Conservation (phyloP, 2,888 invertebrate species). For the Callinectes sapidus region DNA sequence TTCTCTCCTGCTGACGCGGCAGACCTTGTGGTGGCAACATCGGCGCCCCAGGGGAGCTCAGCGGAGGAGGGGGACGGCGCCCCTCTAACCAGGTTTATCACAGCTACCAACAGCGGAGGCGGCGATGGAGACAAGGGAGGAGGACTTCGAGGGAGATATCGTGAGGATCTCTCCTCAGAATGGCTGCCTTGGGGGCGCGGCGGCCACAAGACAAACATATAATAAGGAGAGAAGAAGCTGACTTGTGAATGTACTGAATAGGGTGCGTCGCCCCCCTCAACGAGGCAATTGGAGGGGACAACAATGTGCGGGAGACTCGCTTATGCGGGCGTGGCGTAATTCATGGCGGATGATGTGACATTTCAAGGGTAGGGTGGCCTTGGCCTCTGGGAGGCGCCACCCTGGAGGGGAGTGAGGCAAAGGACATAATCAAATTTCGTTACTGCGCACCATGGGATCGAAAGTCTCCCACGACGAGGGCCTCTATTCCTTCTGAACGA, state of each 20-base stretch:
- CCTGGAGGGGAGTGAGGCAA: conserved; percentile 3
- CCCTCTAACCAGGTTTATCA: conserved; percentile 60
- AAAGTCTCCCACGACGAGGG: neutral
- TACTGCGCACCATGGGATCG: neutral
- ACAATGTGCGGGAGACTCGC: neutral
- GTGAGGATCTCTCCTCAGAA: conserved; percentile 15
- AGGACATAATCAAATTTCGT: conserved; percentile 6
- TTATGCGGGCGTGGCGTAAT: conserved; percentile 2
- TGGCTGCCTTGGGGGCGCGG: neutral
- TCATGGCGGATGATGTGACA: conserved; percentile 14
- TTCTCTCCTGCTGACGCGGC: conserved; percentile 28
- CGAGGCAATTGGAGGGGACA: neutral
- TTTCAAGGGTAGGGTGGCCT: neutral
- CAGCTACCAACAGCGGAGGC: conserved; percentile 33
- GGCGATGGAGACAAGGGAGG: conserved; percentile 15
- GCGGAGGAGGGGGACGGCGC: conserved; percentile 11
- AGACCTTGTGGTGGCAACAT: conserved; percentile 34
- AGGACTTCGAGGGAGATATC: neutral
- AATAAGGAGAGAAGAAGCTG: conserved; percentile 12
- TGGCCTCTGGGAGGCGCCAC: neutral
- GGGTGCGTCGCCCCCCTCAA: neutral
- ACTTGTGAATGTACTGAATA: conserved; percentile 2
- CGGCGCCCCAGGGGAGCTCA: conserved; percentile 15
- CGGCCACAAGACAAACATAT: conserved; percentile 5
- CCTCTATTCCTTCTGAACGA: neutral